A percentile compares a stretch with the other conserved stretches of the same genome.
These are phyloP conservation scores for Fulica atra DNA, from an alignment of 2,113 vertebrate genomes.

Conservation along the genomic window DNA sequence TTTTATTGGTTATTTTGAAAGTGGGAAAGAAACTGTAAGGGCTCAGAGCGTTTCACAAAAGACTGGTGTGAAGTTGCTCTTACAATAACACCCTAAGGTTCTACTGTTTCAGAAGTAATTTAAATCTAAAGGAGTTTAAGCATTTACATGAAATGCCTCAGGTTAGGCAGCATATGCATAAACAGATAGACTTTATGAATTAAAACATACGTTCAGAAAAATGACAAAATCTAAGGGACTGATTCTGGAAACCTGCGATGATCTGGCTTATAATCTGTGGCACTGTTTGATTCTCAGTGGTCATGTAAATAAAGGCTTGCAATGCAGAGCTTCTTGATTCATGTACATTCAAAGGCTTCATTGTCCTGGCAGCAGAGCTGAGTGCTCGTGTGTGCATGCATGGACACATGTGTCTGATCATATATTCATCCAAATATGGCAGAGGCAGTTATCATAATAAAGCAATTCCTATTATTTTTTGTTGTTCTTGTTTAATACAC, in stretches of 20 bases:
- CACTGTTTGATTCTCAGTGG: not conserved
- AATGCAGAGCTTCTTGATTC: not conserved
- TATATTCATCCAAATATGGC: not conserved
- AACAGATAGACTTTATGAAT: not conserved
- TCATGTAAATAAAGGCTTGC: not conserved
- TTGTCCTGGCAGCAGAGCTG: not conserved
- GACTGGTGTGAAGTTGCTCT: constrained; percentile 56
- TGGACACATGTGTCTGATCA: not conserved
- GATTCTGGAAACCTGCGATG: not conserved
- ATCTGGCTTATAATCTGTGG: not conserved
- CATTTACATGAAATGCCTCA: constrained; percentile 22
- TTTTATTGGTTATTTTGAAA: constrained; percentile 58
- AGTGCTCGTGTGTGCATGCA: not conserved
- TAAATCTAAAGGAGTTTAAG: constrained; percentile 58
- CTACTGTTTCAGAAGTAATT: constrained; percentile 60
- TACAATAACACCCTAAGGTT: constrained; percentile 21
- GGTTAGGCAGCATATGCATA: constrained; percentile 24
- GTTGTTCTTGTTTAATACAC: not conserved
- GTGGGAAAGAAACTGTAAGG: not conserved
- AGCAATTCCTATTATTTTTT: not conserved
- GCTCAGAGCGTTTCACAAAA: not conserved
- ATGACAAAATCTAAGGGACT: not conserved
- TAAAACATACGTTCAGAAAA: not conserved
- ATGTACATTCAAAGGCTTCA: not conserved
- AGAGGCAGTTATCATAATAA: not conserved